Evolutionary conservation across 2,113 vertebrate genomes (phyloP).

Genomic region (Carassius gibelio): DNA sequence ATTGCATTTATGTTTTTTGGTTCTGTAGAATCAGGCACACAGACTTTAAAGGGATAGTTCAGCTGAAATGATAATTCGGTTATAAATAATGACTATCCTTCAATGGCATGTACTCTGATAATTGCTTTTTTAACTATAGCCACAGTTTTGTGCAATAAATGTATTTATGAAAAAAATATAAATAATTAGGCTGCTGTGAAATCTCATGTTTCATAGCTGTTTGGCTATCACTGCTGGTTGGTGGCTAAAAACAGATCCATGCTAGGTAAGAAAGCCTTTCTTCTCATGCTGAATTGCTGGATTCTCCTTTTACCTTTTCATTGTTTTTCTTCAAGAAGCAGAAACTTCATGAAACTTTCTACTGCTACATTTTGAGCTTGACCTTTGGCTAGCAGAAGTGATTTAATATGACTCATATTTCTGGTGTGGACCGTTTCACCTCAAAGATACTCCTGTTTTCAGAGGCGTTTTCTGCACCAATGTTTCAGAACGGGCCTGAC

Average conservation of each 20-base stretch:
- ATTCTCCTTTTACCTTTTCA: slow-evolving; percentile 24
- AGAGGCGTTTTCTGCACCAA: slow-evolving; percentile 95
- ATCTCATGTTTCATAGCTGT: slow-evolving; percentile 87
- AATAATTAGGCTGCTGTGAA: background rate
- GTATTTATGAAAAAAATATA: background rate
- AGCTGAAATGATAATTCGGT: no score
- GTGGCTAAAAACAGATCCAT: slow-evolving; percentile 94
- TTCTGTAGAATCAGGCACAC: no score
- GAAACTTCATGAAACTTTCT: background rate
- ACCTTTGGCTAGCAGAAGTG: background rate
- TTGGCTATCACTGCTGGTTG: slow-evolving; percentile 96
- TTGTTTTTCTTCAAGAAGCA: background rate
- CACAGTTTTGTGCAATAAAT: background rate
- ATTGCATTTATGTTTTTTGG: no score
- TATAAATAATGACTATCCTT: background rate
- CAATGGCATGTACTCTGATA: background rate
- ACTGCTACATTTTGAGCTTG: background rate
- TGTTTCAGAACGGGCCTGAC: slow-evolving; percentile 89
- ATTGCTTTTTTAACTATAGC: background rate
- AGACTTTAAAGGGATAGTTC: no score
- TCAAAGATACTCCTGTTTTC: slow-evolving; percentile 8
- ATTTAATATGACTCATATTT: background rate
- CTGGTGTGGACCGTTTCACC: background rate
- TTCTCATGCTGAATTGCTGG: slow-evolving; percentile 30
- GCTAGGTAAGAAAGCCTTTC: slow-evolving; percentile 80